These are phyloP conservation scores for Rousettus madagascariensis DNA, from an alignment of 2,797 vertebrate species.

Conservation along the genomic window DNA sequence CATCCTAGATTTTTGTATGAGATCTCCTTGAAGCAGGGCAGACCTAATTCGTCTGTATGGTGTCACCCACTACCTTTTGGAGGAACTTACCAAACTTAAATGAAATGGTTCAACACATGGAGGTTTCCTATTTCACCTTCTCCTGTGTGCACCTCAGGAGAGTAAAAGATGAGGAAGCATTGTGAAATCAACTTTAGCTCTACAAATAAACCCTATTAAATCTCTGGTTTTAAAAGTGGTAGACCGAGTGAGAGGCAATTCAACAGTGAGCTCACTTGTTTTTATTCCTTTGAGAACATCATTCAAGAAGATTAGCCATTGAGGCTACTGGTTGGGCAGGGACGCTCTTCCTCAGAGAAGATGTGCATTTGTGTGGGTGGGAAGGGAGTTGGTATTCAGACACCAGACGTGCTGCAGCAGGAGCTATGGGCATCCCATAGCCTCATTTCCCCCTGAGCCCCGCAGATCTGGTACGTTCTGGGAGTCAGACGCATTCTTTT, in stretches of 20 bases:
- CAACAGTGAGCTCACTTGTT: slow-evolving; percentile 72
- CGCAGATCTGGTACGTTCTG: neutral
- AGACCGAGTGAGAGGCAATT: slow-evolving; percentile 54
- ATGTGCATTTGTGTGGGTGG: neutral
- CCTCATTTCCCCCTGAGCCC: neutral
- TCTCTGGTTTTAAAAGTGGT: slow-evolving; percentile 52
- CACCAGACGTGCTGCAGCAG: neutral
- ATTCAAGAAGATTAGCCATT: neutral
- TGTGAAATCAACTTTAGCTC: neutral
- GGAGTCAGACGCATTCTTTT: neutral
- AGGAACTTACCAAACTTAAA: neutral
- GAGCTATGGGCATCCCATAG: neutral
- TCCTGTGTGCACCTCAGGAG: neutral
- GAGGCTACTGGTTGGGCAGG: neutral
- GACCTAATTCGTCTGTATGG: neutral
- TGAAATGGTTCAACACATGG: neutral
- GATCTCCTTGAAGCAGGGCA: neutral
- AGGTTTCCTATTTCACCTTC: neutral
- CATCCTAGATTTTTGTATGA: neutral
- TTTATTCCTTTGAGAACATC: slow-evolving; percentile 64
- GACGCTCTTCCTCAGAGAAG: neutral
- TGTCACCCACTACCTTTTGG: neutral
- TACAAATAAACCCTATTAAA: slow-evolving; percentile 52
- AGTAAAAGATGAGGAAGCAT: slow-evolving; percentile 12
- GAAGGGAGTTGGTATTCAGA: neutral